These are phyloP conservation scores for Serinus canaria DNA, from an alignment of 2,113 vertebrate genomes.

Conservation along the genomic window DNA sequence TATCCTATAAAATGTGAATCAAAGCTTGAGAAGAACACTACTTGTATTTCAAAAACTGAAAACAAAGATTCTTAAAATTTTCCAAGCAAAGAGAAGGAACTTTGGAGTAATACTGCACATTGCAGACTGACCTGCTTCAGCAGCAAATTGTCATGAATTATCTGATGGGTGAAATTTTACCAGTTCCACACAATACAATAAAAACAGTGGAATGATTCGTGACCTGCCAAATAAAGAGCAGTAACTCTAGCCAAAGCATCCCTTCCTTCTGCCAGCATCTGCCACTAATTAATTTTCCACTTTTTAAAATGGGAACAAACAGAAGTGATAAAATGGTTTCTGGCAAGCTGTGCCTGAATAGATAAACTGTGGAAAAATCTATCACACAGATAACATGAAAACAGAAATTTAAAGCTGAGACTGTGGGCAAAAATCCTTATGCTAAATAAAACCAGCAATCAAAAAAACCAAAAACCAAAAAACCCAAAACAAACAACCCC, in stretches of 20 bases:
- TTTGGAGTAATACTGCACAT: background rate
- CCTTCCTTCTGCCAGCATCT: background rate
- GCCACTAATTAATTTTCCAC: conserved; percentile 48
- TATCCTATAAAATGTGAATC: background rate
- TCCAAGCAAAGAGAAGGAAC: background rate
- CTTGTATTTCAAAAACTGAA: background rate
- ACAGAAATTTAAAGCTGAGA: background rate
- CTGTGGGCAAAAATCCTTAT: background rate
- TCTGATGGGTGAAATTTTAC: background rate
- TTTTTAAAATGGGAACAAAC: conserved; percentile 55
- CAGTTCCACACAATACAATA: background rate
- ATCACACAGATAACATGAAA: conserved; percentile 18
- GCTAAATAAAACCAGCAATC: background rate
- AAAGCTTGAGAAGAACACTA: background rate
- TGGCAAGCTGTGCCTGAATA: conserved; percentile 19
- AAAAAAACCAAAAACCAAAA: background rate
- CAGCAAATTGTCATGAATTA: background rate
- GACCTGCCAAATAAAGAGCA: background rate
- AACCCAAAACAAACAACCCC: background rate
- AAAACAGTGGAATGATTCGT: background rate
- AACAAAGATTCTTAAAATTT: background rate
- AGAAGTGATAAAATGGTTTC: conserved; percentile 50
- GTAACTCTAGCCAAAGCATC: conserved; percentile 15
- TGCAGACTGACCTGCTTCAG: background rate
- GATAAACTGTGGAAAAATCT: conserved; percentile 42